A percentile compares a stretch with the other conserved stretches of the same genome.
These are phyloP conservation scores for Nothoprocta perdicaria DNA, from an alignment of 2,113 vertebrate species.

Conservation along the genomic window DNA sequence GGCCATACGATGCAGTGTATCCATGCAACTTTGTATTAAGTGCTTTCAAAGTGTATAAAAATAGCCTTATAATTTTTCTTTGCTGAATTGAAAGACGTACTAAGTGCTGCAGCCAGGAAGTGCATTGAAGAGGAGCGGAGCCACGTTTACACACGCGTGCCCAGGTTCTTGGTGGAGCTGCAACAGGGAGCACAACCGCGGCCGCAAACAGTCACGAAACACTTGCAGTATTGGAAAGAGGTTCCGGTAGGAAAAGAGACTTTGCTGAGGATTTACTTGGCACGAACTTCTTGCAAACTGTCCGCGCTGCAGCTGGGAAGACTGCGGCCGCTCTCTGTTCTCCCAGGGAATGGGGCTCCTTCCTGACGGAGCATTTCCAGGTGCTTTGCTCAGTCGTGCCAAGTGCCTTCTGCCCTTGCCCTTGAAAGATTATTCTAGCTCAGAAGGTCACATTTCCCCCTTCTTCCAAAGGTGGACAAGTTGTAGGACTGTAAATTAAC, in stretches of 20 bases:
- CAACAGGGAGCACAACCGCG: background rate
- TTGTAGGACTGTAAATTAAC: background rate
- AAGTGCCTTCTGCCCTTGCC: slow-evolving; percentile 59
- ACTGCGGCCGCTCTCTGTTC: background rate
- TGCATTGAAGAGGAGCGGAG: slow-evolving; percentile 60
- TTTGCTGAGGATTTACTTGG: slow-evolving; percentile 18
- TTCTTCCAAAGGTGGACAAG: slow-evolving; percentile 5
- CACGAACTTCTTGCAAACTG: background rate
- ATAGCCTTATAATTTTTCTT: slow-evolving; percentile 82
- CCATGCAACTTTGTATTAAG: slow-evolving; percentile 86
- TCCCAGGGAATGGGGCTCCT: background rate
- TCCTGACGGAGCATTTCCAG: background rate
- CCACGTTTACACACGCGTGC: slow-evolving; percentile 57
- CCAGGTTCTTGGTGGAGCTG: background rate
- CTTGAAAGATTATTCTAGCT: slow-evolving; percentile 5
- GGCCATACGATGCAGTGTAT: slow-evolving; percentile 74
- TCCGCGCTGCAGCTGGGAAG: slow-evolving; percentile 9
- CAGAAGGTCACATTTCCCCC: background rate
- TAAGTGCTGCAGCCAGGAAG: slow-evolving; percentile 62
- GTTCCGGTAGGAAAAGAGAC: slow-evolving; percentile 14
- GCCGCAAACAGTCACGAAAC: background rate
- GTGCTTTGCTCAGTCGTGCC: slow-evolving; percentile 40
- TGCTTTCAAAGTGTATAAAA: slow-evolving; percentile 83
- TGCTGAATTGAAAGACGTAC: slow-evolving; percentile 62
- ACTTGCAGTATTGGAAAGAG: slow-evolving; percentile 34